A percentile compares a stretch with the other conserved stretches of the same genome.
phyloP scores from a whole-genome alignment of 2,888 invertebrate species.

The Andrena haemorrhoa region DNA sequence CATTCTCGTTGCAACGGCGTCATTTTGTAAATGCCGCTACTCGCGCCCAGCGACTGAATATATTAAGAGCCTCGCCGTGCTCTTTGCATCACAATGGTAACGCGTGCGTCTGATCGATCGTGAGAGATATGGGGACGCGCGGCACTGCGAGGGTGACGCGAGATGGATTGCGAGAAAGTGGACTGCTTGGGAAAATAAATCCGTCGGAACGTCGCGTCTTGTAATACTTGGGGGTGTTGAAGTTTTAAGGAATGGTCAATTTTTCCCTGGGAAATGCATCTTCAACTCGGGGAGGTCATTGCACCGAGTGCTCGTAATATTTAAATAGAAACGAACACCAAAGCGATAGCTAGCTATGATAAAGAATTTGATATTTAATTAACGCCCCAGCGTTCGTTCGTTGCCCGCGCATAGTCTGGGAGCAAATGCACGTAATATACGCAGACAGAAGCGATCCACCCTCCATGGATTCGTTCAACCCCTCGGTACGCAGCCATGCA shows the following conservation, averaged over 20 bases:
- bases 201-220: neutral
- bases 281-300: constrained; percentile 1
- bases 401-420: neutral
- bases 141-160: no score
- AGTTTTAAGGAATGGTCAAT: neutral
- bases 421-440: neutral
- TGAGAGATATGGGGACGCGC: neutral
- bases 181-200: neutral
- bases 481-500: constrained; percentile 44
- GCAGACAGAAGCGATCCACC: constrained; percentile 22
- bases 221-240: neutral
- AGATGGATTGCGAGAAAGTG: neutral
- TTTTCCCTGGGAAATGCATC: constrained; percentile 5
- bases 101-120: constrained; percentile 9
- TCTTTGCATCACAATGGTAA: constrained; percentile 56
- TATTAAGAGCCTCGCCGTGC: constrained; percentile 48
- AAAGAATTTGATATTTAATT: constrained; percentile 16
- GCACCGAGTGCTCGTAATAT: no score
- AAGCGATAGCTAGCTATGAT: no score
- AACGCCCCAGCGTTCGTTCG: neutral
- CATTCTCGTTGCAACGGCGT: constrained; percentile 38
- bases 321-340: no score
- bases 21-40: constrained; percentile 48
- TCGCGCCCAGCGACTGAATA: constrained; percentile 41
- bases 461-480: constrained; percentile 46